Evolutionary conservation across 2,888 invertebrate genomes (phyloP).

Genomic region (Platycheirus rosarum): DNA sequence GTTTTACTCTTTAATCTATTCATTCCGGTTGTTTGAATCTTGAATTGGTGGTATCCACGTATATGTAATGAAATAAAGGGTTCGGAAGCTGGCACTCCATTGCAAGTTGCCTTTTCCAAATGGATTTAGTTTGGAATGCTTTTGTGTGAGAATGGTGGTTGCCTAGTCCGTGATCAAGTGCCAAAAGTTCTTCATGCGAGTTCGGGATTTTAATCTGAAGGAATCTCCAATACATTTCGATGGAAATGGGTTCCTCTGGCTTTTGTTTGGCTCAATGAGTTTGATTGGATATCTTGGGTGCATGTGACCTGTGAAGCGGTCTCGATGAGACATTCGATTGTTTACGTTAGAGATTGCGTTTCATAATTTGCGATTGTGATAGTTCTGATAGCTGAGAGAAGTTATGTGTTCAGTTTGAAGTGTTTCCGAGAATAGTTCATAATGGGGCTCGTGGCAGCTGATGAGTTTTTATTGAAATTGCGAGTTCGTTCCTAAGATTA

Average conservation of each 20-base stretch:
- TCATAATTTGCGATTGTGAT: too few relatives aligned
- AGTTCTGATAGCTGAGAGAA: too few relatives aligned
- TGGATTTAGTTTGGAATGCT: conserved; percentile 3
- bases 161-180: conserved; percentile 9
- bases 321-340: too few relatives aligned
- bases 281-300: conserved; percentile 12
- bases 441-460: too few relatives aligned
- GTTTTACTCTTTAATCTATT: conserved; percentile 49
- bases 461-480: too few relatives aligned
- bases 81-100: conserved; percentile 31
- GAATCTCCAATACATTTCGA: not conserved
- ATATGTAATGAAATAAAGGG: conserved; percentile 16
- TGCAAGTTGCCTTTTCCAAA: conserved; percentile 11
- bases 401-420: too few relatives aligned
- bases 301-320: conserved; percentile 23
- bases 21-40: conserved; percentile 57
- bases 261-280: conserved; percentile 5
- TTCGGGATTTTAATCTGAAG: conserved; percentile 14
- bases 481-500: too few relatives aligned
- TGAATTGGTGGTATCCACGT: conserved; percentile 20
- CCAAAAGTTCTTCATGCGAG: conserved; percentile 33
- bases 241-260: not conserved
- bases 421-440: too few relatives aligned
- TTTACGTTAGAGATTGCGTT: too few relatives aligned
- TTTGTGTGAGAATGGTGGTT: conserved; percentile 7